These are phyloP conservation scores for Mesoclemmys tuberculata DNA, from an alignment of 2,113 vertebrate genomes.

Conservation along the genomic window DNA sequence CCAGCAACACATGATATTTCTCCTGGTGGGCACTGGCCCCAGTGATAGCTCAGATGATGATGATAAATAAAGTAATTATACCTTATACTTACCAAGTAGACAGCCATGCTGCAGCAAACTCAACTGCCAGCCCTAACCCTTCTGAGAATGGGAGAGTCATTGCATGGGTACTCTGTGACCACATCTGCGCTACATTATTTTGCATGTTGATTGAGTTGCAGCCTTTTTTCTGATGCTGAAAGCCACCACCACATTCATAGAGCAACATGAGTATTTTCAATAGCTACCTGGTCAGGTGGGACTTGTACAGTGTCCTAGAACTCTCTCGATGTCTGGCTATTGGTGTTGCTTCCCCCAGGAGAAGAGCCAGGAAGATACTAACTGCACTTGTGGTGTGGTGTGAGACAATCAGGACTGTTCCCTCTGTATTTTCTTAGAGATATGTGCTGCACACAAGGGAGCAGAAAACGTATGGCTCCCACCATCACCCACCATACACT, in stretches of 20 bases:
- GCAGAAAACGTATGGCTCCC: neutral
- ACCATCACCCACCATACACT: neutral
- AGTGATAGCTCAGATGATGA: neutral
- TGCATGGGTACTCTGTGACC: neutral
- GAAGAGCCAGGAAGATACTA: neutral
- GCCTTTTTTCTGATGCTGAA: neutral
- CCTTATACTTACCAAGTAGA: neutral
- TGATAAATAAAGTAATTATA: slow-evolving; percentile 8
- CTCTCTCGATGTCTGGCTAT: neutral
- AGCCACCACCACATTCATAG: neutral
- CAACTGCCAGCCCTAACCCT: neutral
- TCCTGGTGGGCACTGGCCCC: neutral
- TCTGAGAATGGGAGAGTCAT: neutral
- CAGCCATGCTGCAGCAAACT: neutral
- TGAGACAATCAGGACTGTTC: neutral
- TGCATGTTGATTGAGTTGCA: neutral
- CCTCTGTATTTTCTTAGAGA: neutral
- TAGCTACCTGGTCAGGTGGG: neutral
- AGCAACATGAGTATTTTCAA: neutral
- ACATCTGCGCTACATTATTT: neutral
- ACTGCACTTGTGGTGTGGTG: neutral
- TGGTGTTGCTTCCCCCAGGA: neutral
- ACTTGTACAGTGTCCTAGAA: neutral
- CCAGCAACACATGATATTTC: neutral
- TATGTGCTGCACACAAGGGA: neutral